Conservation (phyloP, 2,888 invertebrate genomes). For the Graphium colonna region DNA sequence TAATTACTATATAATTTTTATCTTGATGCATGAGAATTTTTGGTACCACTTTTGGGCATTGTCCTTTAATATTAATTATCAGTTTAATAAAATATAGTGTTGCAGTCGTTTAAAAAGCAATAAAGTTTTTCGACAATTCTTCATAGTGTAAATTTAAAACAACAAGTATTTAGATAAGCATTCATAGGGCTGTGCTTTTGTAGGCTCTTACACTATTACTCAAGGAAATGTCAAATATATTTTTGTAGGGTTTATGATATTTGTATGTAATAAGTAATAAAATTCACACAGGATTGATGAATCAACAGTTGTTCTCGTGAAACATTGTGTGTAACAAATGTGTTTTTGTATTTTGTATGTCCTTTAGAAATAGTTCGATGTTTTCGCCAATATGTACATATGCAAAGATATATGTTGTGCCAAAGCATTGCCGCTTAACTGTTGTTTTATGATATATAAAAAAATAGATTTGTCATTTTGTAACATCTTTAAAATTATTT, state of each 20-base stretch:
- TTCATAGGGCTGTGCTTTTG: constrained; percentile 36
- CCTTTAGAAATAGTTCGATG: background rate
- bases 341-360: constrained; percentile 2
- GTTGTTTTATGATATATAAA: too few relatives aligned
- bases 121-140: constrained; percentile 11
- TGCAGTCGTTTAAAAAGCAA: too few relatives aligned
- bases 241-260: constrained; percentile 16
- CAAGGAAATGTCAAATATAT: constrained; percentile 4
- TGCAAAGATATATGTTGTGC: background rate
- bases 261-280: constrained; percentile 5
- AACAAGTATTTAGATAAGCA: constrained; percentile 21
- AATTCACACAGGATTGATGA: constrained; percentile 1
- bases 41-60: too few relatives aligned
- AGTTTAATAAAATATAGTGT: constrained; percentile 13
- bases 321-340: background rate
- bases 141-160: constrained; percentile 5
- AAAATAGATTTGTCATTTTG: too few relatives aligned
- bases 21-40: too few relatives aligned
- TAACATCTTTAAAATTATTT: background rate
- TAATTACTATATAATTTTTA: too few relatives aligned
- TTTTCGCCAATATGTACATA: background rate
- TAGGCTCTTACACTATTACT: constrained; percentile 28
- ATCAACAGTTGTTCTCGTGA: background rate
- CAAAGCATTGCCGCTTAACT: background rate
- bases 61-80: too few relatives aligned